phyloP scores from a whole-genome alignment of 2,888 invertebrate genomes.

The Torymus auratus region DNA sequence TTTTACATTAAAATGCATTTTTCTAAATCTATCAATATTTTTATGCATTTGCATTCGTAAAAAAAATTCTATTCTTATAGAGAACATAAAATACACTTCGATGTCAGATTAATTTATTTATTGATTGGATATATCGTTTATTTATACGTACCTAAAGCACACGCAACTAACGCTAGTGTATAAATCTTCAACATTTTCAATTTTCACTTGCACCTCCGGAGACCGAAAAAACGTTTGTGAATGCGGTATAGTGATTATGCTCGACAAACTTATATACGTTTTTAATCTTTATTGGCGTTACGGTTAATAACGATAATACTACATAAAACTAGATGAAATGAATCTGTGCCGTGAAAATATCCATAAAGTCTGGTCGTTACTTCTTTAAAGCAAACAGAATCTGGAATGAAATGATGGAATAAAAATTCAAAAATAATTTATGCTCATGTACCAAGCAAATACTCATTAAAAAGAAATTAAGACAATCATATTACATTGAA shows the following conservation, averaged over 20 bases:
- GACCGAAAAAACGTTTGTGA: constrained; percentile 16
- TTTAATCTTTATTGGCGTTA: constrained; percentile 36
- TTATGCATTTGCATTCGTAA: no score
- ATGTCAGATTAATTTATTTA: background rate
- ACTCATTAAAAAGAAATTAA: constrained; percentile 21
- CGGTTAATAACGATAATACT: constrained; percentile 23
- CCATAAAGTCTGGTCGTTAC: constrained; percentile 36
- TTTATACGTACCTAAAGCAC: constrained; percentile 24
- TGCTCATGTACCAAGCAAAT: constrained; percentile 17
- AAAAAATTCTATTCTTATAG: no score
- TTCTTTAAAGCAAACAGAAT: constrained; percentile 11
- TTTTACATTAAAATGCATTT: no score
- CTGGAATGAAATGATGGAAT: background rate
- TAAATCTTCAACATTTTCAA: constrained; percentile 34
- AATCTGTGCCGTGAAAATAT: constrained; percentile 33
- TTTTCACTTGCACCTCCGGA: constrained; percentile 20
- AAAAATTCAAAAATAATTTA: constrained; percentile 30
- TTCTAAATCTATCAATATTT: no score
- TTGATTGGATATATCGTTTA: background rate
- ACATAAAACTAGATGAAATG: constrained; percentile 39
- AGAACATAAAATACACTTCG: no score
- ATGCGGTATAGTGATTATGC: constrained; percentile 28
- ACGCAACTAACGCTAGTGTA: constrained; percentile 19
- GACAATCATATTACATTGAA: constrained; percentile 1
- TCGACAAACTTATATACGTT: constrained; percentile 38